A percentile compares a stretch with the other conserved stretches of the same genome.
Evolutionary conservation across 2,797 vertebrate species (phyloP).

Genomic region (Hippopotamyrus pictus): DNA sequence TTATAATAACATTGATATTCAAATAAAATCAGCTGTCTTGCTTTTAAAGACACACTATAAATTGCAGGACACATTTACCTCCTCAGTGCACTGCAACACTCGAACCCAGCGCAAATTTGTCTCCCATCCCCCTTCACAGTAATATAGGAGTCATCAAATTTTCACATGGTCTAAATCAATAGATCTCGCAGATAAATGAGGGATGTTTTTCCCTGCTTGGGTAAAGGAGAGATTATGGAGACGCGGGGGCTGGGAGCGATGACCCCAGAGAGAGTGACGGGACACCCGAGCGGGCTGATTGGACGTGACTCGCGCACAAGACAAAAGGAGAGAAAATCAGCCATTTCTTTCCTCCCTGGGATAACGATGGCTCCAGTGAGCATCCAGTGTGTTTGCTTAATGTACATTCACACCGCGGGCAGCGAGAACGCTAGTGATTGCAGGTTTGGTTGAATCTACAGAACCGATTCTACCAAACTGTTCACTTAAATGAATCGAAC

Average conservation of each 20-base stretch:
- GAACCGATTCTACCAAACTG: neutral
- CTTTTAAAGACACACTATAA: constrained; percentile 3
- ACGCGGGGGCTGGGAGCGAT: neutral
- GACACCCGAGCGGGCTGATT: constrained; percentile 30
- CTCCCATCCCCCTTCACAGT: neutral
- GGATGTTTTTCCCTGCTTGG: neutral
- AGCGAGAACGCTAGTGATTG: neutral
- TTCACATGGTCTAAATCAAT: constrained; percentile 21
- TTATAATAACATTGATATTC: constrained; percentile 1
- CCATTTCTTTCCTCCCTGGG: constrained; percentile 32
- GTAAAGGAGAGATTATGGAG: neutral
- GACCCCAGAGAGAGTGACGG: neutral
- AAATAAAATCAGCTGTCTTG: neutral
- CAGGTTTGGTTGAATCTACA: neutral
- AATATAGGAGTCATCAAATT: constrained; percentile 24
- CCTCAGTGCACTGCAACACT: neutral
- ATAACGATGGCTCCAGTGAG: constrained; percentile 53
- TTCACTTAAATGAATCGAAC: neutral
- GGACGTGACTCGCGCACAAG: constrained; percentile 29
- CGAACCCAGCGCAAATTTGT: neutral
- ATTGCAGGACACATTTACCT: neutral
- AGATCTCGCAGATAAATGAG: constrained; percentile 11
- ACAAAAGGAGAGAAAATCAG: constrained; percentile 33
- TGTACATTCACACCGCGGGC: neutral
- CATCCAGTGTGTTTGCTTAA: constrained; percentile 41